Conservation (phyloP, 2,888 invertebrate genomes). For the Thera obeliscata region DNA sequence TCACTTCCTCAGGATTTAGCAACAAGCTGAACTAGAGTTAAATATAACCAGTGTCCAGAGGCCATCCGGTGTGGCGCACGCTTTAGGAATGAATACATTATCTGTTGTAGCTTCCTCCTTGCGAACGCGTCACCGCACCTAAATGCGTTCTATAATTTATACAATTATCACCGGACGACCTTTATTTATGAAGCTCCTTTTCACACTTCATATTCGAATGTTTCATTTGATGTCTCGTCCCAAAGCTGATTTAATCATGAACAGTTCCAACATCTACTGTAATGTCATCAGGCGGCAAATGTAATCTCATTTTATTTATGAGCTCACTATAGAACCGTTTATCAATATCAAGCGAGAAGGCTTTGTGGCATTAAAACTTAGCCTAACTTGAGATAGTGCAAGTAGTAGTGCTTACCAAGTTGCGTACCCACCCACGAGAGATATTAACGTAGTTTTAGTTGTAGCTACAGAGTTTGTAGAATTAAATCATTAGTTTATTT, state of each 20-base stretch:
- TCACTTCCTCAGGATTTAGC: slow-evolving; percentile 44
- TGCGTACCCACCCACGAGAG: slow-evolving; percentile 41
- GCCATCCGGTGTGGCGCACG: slow-evolving; percentile 61
- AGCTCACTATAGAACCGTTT: slow-evolving; percentile 39
- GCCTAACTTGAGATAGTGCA: slow-evolving; percentile 45
- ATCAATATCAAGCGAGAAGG: slow-evolving; percentile 43
- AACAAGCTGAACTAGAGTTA: slow-evolving; percentile 45
- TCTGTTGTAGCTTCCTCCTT: slow-evolving; percentile 51
- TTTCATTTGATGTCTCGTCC: slow-evolving; percentile 14
- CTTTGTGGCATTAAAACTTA: slow-evolving; percentile 47
- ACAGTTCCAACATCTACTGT: slow-evolving; percentile 6
- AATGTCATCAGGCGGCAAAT: slow-evolving; percentile 17
- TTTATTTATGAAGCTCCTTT: slow-evolving; percentile 30
- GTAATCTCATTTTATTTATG: slow-evolving; percentile 35
- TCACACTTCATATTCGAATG: slow-evolving; percentile 23
- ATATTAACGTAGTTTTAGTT: slow-evolving; percentile 45
- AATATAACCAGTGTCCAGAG: slow-evolving; percentile 51
- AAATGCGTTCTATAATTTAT: slow-evolving; percentile 48
- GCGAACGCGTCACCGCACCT: slow-evolving; percentile 44
- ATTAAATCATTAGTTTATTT: slow-evolving; percentile 41
- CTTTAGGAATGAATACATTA: slow-evolving; percentile 56
- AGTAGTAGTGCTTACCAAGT: slow-evolving; percentile 44
- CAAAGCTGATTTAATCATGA: slow-evolving; percentile 10
- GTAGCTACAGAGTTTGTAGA: slow-evolving; percentile 37
- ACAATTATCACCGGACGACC: slow-evolving; percentile 41